phyloP scores from a whole-genome alignment of 2,888 invertebrate species.

The Autographa pulchrina region DNA sequence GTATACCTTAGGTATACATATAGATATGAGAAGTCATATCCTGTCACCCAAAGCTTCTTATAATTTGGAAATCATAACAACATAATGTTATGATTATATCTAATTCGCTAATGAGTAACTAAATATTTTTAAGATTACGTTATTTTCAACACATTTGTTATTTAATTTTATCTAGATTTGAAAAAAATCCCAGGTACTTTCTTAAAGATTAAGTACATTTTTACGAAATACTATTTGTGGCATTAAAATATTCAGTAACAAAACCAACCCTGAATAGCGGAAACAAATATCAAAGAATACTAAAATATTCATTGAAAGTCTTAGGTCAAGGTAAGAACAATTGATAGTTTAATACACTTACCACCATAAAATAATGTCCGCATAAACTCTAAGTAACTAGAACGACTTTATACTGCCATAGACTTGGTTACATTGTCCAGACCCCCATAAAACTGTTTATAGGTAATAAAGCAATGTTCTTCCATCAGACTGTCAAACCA shows the following conservation, averaged over 20 bases:
- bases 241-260: background rate
- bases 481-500: constrained; percentile 26
- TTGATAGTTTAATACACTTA: constrained; percentile 22
- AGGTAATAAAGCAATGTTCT: constrained; percentile 34
- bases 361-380: constrained; percentile 28
- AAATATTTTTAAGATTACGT: too few relatives aligned
- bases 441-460: constrained; percentile 50
- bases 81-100: too few relatives aligned
- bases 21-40: too few relatives aligned
- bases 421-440: constrained; percentile 34
- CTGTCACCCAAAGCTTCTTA: too few relatives aligned
- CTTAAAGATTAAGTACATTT: background rate
- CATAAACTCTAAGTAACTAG: constrained; percentile 46
- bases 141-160: too few relatives aligned
- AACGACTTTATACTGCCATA: constrained; percentile 33
- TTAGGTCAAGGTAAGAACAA: constrained; percentile 20
- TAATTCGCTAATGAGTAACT: too few relatives aligned
- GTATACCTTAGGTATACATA: too few relatives aligned
- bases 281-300: background rate
- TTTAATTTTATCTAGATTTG: too few relatives aligned
- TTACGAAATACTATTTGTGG: background rate
- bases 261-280: background rate
- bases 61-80: background rate
- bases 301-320: constrained; percentile 7
- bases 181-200: too few relatives aligned